Conservation (phyloP, 2,888 invertebrate species). For the Cantharis flavilabris region DNA sequence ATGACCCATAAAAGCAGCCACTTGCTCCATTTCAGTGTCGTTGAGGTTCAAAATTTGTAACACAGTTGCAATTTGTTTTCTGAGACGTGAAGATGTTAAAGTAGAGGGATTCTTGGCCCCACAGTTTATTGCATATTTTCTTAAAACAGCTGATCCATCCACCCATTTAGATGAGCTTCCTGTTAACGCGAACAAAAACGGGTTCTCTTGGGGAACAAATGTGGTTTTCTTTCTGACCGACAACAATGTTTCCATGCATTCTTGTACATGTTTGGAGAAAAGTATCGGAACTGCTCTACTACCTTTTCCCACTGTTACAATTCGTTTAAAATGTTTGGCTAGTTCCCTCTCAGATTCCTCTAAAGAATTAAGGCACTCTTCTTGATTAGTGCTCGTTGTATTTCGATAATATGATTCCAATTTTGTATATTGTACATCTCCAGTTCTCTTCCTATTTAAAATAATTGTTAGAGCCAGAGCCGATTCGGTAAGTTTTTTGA, state of each 20-base stretch:
- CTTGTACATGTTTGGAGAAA: too few relatives aligned
- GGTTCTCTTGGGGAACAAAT: neutral
- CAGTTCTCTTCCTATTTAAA: constrained; percentile 38
- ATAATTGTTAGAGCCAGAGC: constrained; percentile 33
- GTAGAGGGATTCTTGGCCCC: too few relatives aligned
- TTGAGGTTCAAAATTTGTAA: too few relatives aligned
- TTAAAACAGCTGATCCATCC: neutral
- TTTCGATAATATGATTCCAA: constrained; percentile 24
- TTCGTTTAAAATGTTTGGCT: too few relatives aligned
- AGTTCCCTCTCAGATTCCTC: too few relatives aligned
- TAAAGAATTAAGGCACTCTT: constrained; percentile 24
- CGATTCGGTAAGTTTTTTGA: constrained; percentile 33
- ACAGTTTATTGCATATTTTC: neutral
- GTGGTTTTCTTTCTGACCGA: neutral
- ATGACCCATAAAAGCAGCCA: too few relatives aligned
- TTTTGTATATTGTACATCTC: constrained; percentile 39
- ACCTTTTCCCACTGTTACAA: too few relatives aligned
- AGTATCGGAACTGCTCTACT: too few relatives aligned
- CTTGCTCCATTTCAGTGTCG: too few relatives aligned
- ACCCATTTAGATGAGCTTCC: neutral
- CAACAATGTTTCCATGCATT: too few relatives aligned
- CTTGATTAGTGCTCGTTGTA: constrained; percentile 13
- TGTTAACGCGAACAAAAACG: neutral
- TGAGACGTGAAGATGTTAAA: too few relatives aligned
- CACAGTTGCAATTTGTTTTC: too few relatives aligned